phyloP scores from a whole-genome alignment of 1,140 invertebrate genomes.

The Micrasema minimum region DNA sequence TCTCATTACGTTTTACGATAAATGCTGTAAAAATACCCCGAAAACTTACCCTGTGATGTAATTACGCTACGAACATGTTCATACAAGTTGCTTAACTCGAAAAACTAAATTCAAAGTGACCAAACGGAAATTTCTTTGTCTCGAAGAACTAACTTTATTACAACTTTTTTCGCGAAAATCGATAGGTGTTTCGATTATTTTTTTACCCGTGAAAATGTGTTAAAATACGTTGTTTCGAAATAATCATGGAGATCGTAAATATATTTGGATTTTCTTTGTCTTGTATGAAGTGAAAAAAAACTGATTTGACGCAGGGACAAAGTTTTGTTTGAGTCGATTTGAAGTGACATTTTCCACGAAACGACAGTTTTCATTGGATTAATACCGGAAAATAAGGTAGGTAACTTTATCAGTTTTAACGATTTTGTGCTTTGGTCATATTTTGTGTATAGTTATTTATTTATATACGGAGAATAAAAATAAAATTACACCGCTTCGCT shows the following conservation, averaged over 20 bases:
- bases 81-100: not conserved
- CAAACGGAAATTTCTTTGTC: slow-evolving; percentile 25
- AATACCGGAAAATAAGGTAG: slow-evolving; percentile 1
- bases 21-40: not conserved
- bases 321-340: slow-evolving; percentile 34
- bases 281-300: slow-evolving; percentile 14
- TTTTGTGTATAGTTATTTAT: too few species aligned
- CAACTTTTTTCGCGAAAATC: slow-evolving; percentile 39
- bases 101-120: slow-evolving; percentile 16
- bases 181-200: slow-evolving; percentile 26
- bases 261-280: not conserved
- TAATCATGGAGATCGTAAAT: too few species aligned
- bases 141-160: slow-evolving; percentile 31
- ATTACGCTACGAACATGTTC: slow-evolving; percentile 1
- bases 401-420: not conserved
- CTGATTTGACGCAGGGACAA: slow-evolving; percentile 29
- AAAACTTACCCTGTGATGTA: slow-evolving; percentile 31
- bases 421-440: not conserved
- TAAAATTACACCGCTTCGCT: too few species aligned
- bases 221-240: too few species aligned
- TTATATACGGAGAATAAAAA: too few species aligned
- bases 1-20: slow-evolving; percentile 15
- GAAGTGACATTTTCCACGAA: slow-evolving; percentile 17
- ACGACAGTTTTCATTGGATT: slow-evolving; percentile 12
- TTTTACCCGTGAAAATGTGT: not conserved